phyloP scores from a whole-genome alignment of 2,797 vertebrate genomes.

The Mycteria americana region DNA sequence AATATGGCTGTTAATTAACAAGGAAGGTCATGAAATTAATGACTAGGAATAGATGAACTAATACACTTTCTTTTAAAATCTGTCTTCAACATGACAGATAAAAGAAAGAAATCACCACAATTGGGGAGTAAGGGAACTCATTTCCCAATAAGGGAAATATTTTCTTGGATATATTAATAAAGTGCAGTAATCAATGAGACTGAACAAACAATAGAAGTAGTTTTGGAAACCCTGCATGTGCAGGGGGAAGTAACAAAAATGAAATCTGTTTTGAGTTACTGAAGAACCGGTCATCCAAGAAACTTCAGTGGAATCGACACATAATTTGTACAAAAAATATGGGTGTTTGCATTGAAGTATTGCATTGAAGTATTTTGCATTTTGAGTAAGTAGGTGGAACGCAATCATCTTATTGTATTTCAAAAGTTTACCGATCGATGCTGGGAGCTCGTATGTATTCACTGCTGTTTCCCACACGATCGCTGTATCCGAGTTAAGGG shows the following conservation, averaged over 20 bases:
- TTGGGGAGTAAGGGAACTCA: background rate
- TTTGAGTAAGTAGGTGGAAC: background rate
- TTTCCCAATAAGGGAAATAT: background rate
- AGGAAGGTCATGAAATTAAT: background rate
- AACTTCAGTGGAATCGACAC: background rate
- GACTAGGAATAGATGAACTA: background rate
- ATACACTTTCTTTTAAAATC: background rate
- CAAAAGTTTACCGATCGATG: accelerated
- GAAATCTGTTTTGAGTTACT: accelerated
- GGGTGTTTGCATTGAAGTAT: too few relatives aligned
- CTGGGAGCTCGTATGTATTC: accelerated
- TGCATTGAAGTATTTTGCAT: background rate
- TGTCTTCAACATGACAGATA: background rate
- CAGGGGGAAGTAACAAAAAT: background rate
- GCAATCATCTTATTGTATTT: accelerated
- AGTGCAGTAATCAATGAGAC: background rate
- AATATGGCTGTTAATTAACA: background rate
- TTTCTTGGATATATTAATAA: background rate
- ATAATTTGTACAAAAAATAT: accelerated
- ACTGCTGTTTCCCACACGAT: accelerated
- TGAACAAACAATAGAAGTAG: background rate
- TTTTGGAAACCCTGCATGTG: background rate
- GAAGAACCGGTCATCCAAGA: background rate
- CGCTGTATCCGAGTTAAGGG: accelerated
- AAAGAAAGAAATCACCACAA: background rate